Base-by-base conservation (phyloP, 1,140 invertebrate genomes). In the Drosophila lowei region DNA sequence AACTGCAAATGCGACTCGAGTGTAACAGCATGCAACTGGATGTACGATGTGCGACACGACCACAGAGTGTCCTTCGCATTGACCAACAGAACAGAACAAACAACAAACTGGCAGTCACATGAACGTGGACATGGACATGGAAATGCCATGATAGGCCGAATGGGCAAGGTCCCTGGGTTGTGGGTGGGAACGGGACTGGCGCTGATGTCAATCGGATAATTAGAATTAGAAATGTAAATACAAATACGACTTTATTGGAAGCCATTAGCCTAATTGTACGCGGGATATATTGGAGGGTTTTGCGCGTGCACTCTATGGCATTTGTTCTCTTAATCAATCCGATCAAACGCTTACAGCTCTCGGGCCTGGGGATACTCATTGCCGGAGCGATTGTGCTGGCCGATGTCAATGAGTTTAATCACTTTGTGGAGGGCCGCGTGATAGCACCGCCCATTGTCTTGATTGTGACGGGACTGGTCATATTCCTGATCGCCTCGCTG, bases 401-500 rank as follows among this genome's bases (percentile, higher is more conserved):
- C 34, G 93, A 94, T 91, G 92, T 94, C 16, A 92, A 86, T 15
- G 92, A 93, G 38, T 94, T 93, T 56, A 92, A 90, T 66, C 92
- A 94, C 66, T 94, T 95, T 66, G 77, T 94, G 59, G 94, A 94
- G 70, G 92, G 92, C 2, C 91, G 93, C 52, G 92, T 94, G 16
- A 77, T 93, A 11, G 93, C 93, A 3, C 93, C 94, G 7, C 93
- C 94, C 0, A 92, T 95, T 25, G 92, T 95, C 7, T 90, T 96
- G 2, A 95, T 96, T 47, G 92, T 95, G 15, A 93, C 94, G 28
- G 95, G 95, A 2, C 75, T 92, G 7, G 92, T 95, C 21, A 93
- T 95, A 48, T 95, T 95, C 68, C 70, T 95, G 9, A 93, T 95
- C 42, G 94, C 95, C 5, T 95, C 95, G 59, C 90, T 95, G 52